Conservation (phyloP, 2,888 invertebrate species). For the Drosophila incognita region DNA sequence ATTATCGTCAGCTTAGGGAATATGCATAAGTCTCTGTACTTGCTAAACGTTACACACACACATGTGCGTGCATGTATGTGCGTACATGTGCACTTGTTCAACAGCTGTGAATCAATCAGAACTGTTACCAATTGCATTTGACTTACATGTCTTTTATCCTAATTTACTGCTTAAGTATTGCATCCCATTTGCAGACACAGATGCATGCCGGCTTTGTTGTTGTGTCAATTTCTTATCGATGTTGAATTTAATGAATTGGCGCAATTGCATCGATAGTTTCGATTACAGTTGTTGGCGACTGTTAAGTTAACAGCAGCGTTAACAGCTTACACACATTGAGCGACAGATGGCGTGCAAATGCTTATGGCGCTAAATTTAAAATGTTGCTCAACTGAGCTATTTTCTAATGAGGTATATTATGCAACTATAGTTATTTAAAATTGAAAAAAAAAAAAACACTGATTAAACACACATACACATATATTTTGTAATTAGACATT, state of each 20-base stretch:
- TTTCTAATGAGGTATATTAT: neutral
- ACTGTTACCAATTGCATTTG: neutral
- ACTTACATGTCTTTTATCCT: conserved; percentile 34
- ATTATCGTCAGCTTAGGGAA: conserved; percentile 18
- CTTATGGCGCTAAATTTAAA: conserved; percentile 32
- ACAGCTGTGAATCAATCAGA: neutral
- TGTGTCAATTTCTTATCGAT: conserved; percentile 15
- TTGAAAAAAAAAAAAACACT: neutral
- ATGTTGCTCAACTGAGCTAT: neutral
- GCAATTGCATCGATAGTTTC: conserved; percentile 19
- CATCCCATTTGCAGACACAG: too few species aligned
- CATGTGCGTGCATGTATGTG: neutral
- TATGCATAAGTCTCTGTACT: conserved; percentile 12
- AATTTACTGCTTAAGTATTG: neutral
- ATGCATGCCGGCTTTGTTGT: conserved; percentile 23
- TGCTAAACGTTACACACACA: neutral
- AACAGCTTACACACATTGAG: neutral
- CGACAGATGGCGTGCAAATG: conserved; percentile 31
- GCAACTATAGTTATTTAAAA: neutral
- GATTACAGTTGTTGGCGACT: conserved; percentile 10
- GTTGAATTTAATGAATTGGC: neutral
- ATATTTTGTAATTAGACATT: neutral
- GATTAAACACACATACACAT: neutral
- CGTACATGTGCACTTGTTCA: neutral
- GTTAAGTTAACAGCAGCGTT: conserved; percentile 9